Base-by-base conservation (phyloP, 2,113 vertebrate species). In the Phasianus colchicus region DNA sequence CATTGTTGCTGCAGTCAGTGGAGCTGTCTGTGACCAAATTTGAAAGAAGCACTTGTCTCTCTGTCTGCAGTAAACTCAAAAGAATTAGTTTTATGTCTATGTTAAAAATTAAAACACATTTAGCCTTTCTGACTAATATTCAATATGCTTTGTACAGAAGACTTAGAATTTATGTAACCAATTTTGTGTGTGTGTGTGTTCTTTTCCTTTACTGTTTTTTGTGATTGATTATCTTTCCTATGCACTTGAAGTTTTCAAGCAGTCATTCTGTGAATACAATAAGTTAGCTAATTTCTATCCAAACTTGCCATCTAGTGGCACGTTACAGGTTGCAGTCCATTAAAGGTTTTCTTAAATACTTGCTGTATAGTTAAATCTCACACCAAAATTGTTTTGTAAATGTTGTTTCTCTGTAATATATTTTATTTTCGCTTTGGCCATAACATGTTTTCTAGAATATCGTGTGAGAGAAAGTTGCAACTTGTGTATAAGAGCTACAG, bases 231-330 rank as follows among this genome's bases (percentile, higher is more conserved):
- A 45, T 60, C 29, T 75, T 6, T 75, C 48, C 48, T 52, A 2
- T 64, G 7, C 36, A 14, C 11, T 45, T 78, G 34, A 9, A 40
- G 4, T 84, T 86, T 63, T n/a, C 24, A 22, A 63, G 36, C 2
- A 47, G 47, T 36, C 34, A 2, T 34, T 8, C 6, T 1, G 2
- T 4, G 22, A 32, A 30, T 30, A 13, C 54, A 95, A 54, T 57
- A n/a, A 38, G 4, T 17, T 16, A 38, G 29, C 22, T 52, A 13
- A 72, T 86, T 92, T 77, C 55, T 90, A 15, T 77, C 72, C 89
- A 83, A 83, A 93, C 82, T 90, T 95, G 96, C 96, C 95, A 92
- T 88, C 94, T 97, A 95, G 96, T 96, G 96, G 96, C 65, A 5
- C 10, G 10, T 67, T 61, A 34, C 57, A 88, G 75, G 30, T 83